Percentiles rank a stretch among this genome's conserved stretches.
Conservation (phyloP, 2,888 invertebrate genomes). For the Hyposoter didymator region DNA sequence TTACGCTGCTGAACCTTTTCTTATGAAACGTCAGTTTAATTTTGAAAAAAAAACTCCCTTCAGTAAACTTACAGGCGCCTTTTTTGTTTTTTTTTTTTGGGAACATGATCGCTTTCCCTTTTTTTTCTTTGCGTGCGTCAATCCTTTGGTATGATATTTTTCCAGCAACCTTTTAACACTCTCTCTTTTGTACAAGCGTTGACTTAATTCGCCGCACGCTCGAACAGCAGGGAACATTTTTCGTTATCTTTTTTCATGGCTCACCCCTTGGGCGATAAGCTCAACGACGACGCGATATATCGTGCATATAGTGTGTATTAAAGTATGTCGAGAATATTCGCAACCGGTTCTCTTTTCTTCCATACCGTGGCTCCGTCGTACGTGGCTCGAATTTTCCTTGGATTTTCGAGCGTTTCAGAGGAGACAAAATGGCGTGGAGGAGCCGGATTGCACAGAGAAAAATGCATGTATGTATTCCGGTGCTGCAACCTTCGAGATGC, state of each 20-base stretch:
- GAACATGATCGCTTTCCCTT: not conserved
- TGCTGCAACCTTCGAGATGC: slow-evolving; percentile 32
- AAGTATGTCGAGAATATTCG: slow-evolving; percentile 63
- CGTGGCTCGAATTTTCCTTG: slow-evolving; percentile 59
- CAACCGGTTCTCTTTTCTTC: slow-evolving; percentile 46
- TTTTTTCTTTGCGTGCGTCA: slow-evolving; percentile 1
- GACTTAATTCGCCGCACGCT: slow-evolving; percentile 52
- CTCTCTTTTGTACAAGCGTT: slow-evolving; percentile 24
- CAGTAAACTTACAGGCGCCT: not conserved
- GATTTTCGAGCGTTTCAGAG: slow-evolving; percentile 12
- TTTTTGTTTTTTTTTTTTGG: not conserved
- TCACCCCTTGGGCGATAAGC: slow-evolving; percentile 43
- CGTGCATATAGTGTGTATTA: slow-evolving; percentile 47
- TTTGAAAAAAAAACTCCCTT: not conserved
- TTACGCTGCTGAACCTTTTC: not conserved
- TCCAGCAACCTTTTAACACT: slow-evolving; percentile 26
- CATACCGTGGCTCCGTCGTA: slow-evolving; percentile 39
- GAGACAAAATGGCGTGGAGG: slow-evolving; percentile 21
- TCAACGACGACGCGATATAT: slow-evolving; percentile 51
- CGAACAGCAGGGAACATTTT: slow-evolving; percentile 32
- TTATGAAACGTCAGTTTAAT: not conserved
- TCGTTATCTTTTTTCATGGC: slow-evolving; percentile 25
- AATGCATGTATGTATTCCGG: slow-evolving; percentile 2
- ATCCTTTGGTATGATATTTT: slow-evolving; percentile 17
- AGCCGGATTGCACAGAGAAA: slow-evolving; percentile 18